Evolutionary conservation across 2,113 vertebrate species (phyloP).

Genomic region (Puma concolor): DNA sequence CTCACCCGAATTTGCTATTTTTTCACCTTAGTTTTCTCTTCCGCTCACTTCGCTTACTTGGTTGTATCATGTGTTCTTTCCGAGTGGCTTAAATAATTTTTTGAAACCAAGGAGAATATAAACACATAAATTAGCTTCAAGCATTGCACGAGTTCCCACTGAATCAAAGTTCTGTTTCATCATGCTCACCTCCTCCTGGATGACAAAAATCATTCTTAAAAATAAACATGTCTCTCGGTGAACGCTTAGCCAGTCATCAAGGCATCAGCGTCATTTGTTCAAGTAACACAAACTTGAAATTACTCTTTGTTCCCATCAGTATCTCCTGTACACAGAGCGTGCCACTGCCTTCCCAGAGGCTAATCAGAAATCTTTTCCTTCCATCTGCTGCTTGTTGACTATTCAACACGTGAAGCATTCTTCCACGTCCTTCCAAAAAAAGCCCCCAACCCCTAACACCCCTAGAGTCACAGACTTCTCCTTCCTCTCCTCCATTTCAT

Average conservation of each 20-base stretch:
- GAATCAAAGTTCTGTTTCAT: not conserved
- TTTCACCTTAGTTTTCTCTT: constrained; percentile 6
- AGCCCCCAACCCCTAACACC: too few species aligned
- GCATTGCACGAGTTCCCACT: not conserved
- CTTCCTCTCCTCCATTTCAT: not conserved
- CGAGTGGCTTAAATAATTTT: not conserved
- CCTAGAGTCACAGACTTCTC: not conserved
- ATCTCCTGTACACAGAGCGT: not conserved
- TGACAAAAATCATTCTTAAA: constrained; percentile 27
- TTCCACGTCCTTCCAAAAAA: too few species aligned
- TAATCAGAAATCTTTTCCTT: constrained; percentile 72
- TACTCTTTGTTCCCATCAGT: constrained; percentile 37
- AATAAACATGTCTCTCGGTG: not conserved
- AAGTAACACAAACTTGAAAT: constrained; percentile 60
- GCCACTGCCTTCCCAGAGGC: not conserved
- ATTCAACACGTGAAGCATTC: constrained; percentile 28
- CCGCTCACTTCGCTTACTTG: not conserved
- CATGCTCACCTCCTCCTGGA: not conserved
- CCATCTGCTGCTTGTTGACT: constrained; percentile 66
- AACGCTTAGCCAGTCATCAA: not conserved
- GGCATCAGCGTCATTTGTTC: not conserved
- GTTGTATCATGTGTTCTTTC: not conserved
- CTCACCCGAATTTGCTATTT: not conserved
- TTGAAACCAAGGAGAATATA: not conserved
- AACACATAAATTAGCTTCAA: not conserved